Evolutionary conservation across 2,888 invertebrate genomes (phyloP).

Genomic region (Oligia strigilis): DNA sequence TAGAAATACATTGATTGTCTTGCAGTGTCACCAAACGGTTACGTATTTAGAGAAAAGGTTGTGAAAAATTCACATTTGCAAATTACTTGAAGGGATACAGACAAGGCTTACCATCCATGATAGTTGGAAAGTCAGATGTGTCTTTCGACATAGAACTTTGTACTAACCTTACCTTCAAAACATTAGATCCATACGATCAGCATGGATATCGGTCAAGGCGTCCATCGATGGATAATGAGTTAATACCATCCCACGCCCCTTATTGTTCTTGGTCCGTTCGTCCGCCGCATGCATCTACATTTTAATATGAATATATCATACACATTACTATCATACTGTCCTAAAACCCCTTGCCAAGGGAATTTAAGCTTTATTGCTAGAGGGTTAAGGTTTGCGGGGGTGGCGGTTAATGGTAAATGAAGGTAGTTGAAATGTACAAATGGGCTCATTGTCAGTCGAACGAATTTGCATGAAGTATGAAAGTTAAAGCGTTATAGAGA

Average conservation of each 20-base stretch:
- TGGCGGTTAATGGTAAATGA: conserved; percentile 35
- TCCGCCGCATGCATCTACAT: conserved; percentile 84
- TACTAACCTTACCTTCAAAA: conserved; percentile 49
- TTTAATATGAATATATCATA: conserved; percentile 83
- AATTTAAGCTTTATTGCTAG: conserved; percentile 55
- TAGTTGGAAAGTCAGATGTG: not conserved
- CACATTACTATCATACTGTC: conserved; percentile 58
- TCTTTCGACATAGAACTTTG: not conserved
- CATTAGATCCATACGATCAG: conserved; percentile 69
- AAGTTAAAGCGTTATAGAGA: conserved; percentile 84
- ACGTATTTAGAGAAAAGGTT: not conserved
- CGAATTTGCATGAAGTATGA: conserved; percentile 89
- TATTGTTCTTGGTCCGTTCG: conserved; percentile 87
- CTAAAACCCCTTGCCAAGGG: conserved; percentile 13
- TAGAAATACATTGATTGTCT: not conserved
- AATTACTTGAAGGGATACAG: not conserved
- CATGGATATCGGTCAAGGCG: conserved; percentile 89
- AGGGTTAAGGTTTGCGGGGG: conserved; percentile 42
- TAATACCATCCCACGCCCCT: conserved; percentile 87
- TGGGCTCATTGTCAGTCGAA: conserved; percentile 87
- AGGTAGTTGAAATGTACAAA: conserved; percentile 77
- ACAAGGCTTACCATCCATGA: not conserved
- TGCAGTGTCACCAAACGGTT: not conserved
- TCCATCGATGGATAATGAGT: conserved; percentile 86
- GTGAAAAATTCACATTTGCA: not conserved